Conservation (phyloP, 2,113 vertebrate genomes). For the Corvus moneduloides region DNA sequence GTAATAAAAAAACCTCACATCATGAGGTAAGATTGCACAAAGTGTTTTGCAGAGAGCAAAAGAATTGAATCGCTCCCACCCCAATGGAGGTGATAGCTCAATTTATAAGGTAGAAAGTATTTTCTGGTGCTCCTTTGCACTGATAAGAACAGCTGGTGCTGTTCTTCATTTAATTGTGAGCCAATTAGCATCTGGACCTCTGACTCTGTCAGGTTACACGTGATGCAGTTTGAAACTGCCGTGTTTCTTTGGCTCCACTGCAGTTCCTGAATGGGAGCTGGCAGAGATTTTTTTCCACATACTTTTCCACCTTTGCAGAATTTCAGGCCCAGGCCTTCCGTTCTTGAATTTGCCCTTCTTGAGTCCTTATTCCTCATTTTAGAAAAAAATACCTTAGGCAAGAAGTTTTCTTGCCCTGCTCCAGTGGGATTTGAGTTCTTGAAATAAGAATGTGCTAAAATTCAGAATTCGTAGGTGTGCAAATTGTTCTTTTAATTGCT, state of each 20-base stretch:
- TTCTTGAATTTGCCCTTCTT: not conserved
- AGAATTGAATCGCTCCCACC: not conserved
- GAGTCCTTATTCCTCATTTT: not conserved
- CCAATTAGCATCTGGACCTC: not conserved
- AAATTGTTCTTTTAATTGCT: constrained; percentile 35
- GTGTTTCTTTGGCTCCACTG: fast-evolving
- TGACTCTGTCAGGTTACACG: not conserved
- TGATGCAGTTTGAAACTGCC: not conserved
- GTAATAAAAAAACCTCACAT: not conserved
- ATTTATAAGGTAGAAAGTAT: not conserved
- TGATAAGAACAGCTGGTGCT: not conserved
- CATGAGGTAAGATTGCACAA: not conserved
- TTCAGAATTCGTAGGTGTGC: not conserved
- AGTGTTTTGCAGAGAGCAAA: not conserved
- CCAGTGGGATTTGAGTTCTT: not conserved
- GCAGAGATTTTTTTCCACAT: not conserved
- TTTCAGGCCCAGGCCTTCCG: not conserved
- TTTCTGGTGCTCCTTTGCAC: not conserved
- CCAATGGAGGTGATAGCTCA: not conserved
- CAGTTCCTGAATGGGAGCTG: not conserved
- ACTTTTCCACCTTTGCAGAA: not conserved
- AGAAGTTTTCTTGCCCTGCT: not conserved
- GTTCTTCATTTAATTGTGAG: not conserved
- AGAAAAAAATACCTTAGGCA: not conserved
- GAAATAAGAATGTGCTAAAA: not conserved